phyloP scores from a whole-genome alignment of 2,113 vertebrate species.

The Burhinus oedicnemus region DNA sequence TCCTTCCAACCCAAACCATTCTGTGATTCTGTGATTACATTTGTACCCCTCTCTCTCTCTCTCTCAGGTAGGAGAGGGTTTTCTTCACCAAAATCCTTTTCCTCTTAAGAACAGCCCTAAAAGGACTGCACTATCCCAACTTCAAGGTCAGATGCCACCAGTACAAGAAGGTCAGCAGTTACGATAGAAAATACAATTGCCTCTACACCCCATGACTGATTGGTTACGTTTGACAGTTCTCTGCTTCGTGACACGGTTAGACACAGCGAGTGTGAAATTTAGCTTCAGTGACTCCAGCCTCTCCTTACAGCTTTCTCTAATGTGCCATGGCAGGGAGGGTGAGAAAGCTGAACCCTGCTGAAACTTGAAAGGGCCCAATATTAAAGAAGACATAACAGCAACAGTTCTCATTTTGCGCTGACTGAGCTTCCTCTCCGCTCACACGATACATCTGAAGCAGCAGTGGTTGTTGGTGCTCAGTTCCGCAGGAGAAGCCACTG shows the following conservation, averaged over 20 bases:
- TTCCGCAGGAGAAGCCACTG: background rate
- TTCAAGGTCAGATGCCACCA: background rate
- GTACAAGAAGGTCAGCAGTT: background rate
- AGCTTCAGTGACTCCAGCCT: background rate
- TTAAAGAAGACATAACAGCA: background rate
- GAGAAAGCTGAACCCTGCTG: background rate
- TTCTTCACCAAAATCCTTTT: background rate
- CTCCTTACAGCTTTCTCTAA: background rate
- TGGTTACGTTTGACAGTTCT: background rate
- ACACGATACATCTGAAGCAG: background rate
- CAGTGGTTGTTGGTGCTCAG: background rate
- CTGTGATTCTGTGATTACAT: background rate
- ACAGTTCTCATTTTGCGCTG: background rate
- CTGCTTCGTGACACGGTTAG: background rate
- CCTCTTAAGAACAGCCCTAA: background rate
- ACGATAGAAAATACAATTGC: background rate
- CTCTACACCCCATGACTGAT: background rate
- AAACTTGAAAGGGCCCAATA: background rate
- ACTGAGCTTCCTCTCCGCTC: background rate
- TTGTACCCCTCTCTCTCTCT: background rate
- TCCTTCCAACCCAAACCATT: background rate
- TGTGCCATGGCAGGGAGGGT: background rate
- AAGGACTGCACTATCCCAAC: background rate
- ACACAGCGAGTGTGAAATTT: background rate
- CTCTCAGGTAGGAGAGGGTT: background rate